Evolutionary conservation across 2,113 vertebrate genomes (phyloP).

Genomic region (Antennarius striatus): DNA sequence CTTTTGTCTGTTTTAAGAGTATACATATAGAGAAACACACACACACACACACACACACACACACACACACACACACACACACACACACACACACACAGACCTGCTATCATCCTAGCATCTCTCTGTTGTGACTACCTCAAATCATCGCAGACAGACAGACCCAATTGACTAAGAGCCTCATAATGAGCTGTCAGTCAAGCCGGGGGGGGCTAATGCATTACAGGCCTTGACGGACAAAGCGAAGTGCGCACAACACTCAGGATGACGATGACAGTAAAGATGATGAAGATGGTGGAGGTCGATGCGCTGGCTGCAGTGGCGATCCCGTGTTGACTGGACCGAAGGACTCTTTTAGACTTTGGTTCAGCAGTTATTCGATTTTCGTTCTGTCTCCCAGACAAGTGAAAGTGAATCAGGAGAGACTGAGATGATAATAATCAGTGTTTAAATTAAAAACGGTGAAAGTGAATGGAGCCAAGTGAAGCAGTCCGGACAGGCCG

Average conservation of each 20-base stretch:
- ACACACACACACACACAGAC: conserved; percentile 11
- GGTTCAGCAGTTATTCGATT: not conserved
- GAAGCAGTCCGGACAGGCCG: too few species aligned
- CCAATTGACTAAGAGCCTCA: conserved; percentile 62
- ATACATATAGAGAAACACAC: conserved; percentile 13
- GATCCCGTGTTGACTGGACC: not conserved
- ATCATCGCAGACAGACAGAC: conserved; percentile 43
- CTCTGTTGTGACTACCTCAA: conserved; percentile 68
- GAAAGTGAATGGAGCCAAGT: too few species aligned
- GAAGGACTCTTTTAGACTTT: not conserved
- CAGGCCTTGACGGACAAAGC: conserved; percentile 38
- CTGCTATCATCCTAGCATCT: conserved; percentile 68
- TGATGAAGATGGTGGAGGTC: not conserved
- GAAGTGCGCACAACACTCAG: conserved; percentile 4
- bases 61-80: conserved; percentile 17
- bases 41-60: conserved; percentile 24
- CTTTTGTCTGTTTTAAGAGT: conserved; percentile 39
- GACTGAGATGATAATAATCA: not conserved
- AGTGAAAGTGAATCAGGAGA: not conserved
- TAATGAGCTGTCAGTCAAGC: conserved; percentile 74
- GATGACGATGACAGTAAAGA: not conserved
- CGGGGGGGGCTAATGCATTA: conserved; percentile 58
- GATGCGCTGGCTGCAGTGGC: not conserved
- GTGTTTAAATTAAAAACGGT: too few species aligned
- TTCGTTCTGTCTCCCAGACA: not conserved